Evolutionary conservation across 2,113 vertebrate species (phyloP).

Genomic region (Callionymus lyra): DNA sequence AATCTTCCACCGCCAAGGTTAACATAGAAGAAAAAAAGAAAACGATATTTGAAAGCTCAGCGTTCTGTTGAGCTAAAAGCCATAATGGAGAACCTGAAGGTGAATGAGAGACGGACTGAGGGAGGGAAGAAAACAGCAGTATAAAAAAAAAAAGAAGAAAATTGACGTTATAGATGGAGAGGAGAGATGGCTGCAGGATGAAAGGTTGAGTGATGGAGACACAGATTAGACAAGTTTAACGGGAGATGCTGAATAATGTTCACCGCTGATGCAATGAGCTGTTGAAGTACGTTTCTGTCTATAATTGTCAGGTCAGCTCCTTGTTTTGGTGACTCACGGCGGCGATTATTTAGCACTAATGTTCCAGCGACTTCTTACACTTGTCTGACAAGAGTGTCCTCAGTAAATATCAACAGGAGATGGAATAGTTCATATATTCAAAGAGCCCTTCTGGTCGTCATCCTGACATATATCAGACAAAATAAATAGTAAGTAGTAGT

Average conservation of each 20-base stretch:
- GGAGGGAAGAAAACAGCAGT: conserved; percentile 21
- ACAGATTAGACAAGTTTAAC: conserved; percentile 4
- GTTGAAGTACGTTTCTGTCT: conserved; percentile 22
- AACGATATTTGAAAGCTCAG: conserved; percentile 33
- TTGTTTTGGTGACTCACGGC: conserved; percentile 5
- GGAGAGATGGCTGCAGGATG: not conserved
- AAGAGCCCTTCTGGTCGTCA: not conserved
- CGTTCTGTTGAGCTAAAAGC: conserved; percentile 36
- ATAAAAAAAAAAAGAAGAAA: conserved; percentile 10
- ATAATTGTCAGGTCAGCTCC: conserved; percentile 14
- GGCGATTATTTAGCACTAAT: conserved; percentile 12
- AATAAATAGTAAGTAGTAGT: too few relatives aligned
- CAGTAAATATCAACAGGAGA: not conserved
- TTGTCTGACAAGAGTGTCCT: too few relatives aligned
- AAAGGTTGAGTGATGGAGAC: conserved; percentile 2
- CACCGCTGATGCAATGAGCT: too few relatives aligned
- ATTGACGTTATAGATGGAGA: conserved; percentile 1
- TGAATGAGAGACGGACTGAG: conserved; percentile 37
- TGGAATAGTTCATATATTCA: conserved; percentile 2
- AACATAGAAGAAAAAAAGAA: conserved; percentile 18
- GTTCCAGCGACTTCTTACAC: too few relatives aligned
- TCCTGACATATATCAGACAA: too few relatives aligned
- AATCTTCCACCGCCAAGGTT: not conserved
- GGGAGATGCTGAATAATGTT: conserved; percentile 22
- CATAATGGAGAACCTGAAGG: conserved; percentile 51